These are phyloP conservation scores for Grapholita molesta DNA, from an alignment of 1,140 invertebrate species.

Conservation along the genomic window DNA sequence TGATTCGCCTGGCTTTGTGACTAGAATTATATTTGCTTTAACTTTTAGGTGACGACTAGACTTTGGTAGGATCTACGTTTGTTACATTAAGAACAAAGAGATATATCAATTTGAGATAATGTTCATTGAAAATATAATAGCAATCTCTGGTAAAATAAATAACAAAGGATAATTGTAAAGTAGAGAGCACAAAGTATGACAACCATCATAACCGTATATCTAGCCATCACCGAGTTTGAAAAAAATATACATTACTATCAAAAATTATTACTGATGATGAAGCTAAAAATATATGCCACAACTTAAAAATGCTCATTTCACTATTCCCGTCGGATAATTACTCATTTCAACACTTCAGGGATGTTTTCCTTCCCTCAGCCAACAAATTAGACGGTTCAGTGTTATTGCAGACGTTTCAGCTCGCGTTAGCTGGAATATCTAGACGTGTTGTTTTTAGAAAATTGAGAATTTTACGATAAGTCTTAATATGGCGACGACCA, in stretches of 20 bases:
- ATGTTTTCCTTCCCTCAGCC: background rate
- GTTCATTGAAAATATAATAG: too few relatives aligned
- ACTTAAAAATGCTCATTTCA: background rate
- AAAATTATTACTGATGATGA: slow-evolving; percentile 12
- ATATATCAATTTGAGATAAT: too few relatives aligned
- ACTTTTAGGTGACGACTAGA: slow-evolving; percentile 1
- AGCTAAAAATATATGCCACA: background rate
- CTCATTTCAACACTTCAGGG: background rate
- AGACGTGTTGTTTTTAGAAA: background rate
- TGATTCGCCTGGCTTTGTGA: slow-evolving; percentile 23
- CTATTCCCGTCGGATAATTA: background rate
- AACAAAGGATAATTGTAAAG: too few relatives aligned
- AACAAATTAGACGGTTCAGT: background rate
- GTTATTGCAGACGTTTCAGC: background rate
- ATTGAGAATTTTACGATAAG: background rate
- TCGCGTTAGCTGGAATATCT: background rate
- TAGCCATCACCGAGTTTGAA: too few relatives aligned
- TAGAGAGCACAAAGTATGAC: too few relatives aligned
- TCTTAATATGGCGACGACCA: slow-evolving; percentile 3
- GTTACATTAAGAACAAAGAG: too few relatives aligned
- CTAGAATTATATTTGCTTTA: slow-evolving; percentile 27
- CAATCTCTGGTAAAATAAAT: too few relatives aligned
- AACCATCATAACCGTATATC: too few relatives aligned
- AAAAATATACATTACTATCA: too few relatives aligned
- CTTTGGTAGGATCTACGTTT: background rate